These are phyloP conservation scores for Halocynthia roretzi DNA, from an alignment of 23 tunicate species.

Conservation along the genomic window DNA sequence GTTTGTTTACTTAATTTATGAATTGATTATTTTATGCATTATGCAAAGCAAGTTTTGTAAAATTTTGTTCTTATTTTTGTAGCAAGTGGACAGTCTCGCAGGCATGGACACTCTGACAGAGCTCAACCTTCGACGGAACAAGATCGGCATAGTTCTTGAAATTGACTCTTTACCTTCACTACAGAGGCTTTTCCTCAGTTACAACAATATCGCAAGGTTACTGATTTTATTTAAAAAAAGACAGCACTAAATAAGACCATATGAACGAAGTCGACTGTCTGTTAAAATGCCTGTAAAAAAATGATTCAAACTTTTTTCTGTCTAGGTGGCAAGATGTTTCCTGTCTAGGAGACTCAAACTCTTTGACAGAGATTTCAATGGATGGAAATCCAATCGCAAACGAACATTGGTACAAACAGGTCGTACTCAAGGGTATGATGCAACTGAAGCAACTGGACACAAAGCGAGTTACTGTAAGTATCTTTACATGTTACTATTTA, in stretches of 20 bases:
- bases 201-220: conserved; percentile 59
- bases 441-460: conserved; percentile 90
- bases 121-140: conserved; percentile 83
- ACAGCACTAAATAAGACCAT: too few species aligned
- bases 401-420: conserved; percentile 73
- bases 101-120: conserved; percentile 93
- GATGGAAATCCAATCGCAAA: conserved; percentile 95
- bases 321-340: conserved; percentile 80
- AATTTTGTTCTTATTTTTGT: background rate
- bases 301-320: background rate
- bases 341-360: conserved; percentile 70
- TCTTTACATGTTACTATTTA: background rate
- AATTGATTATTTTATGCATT: background rate
- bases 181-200: conserved; percentile 82
- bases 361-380: conserved; percentile 78
- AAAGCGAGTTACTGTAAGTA: conserved; percentile 83
- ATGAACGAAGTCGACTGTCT: too few species aligned
- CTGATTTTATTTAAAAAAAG: too few species aligned
- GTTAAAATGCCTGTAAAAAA: too few species aligned
- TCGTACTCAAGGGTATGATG: conserved; percentile 64
- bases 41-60: background rate
- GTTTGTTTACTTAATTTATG: background rate
- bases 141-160: conserved; percentile 38
- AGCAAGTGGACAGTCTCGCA: conserved; percentile 67
- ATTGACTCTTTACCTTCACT: conserved; percentile 65